Conservation (phyloP, 2,888 invertebrate genomes). For the Pogonocherus hispidulus region DNA sequence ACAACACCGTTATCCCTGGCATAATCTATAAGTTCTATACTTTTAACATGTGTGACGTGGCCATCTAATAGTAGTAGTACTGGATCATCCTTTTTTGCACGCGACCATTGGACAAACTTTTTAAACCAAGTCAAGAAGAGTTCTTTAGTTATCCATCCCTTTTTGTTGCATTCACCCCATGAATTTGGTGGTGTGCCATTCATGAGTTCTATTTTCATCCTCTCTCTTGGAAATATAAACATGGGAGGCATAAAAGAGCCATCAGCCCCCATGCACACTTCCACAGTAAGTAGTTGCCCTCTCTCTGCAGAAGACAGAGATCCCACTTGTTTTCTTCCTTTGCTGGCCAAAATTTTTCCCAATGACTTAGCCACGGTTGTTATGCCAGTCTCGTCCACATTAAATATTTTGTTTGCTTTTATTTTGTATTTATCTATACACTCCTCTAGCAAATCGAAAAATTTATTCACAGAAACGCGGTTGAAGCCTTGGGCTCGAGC, state of each 20-base stretch:
- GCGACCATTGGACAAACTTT: conserved; percentile 4
- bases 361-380: not conserved
- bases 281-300: conserved; percentile 40
- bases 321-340: conserved; percentile 36
- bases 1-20: not conserved
- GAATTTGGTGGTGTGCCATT: conserved; percentile 38
- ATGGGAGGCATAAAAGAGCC: conserved; percentile 41
- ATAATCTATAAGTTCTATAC: not conserved
- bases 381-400: not conserved
- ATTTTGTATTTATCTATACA: not conserved
- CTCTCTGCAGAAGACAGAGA: conserved; percentile 40
- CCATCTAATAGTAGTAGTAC: conserved; percentile 9
- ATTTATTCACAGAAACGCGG: not conserved
- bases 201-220: conserved; percentile 36
- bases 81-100: not conserved
- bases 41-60: not conserved
- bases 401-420: not conserved
- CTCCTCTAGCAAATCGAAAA: not conserved
- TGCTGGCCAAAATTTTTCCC: not conserved
- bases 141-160: conserved; percentile 46
- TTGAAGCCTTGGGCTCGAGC: not conserved
- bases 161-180: conserved; percentile 40
- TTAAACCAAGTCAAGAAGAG: conserved; percentile 33
- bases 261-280: conserved; percentile 40
- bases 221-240: conserved; percentile 43